A percentile compares a stretch with the other conserved stretches of the same genome.
phyloP scores from a whole-genome alignment of 2,888 invertebrate genomes.

The Drosophila kuntzei region DNA sequence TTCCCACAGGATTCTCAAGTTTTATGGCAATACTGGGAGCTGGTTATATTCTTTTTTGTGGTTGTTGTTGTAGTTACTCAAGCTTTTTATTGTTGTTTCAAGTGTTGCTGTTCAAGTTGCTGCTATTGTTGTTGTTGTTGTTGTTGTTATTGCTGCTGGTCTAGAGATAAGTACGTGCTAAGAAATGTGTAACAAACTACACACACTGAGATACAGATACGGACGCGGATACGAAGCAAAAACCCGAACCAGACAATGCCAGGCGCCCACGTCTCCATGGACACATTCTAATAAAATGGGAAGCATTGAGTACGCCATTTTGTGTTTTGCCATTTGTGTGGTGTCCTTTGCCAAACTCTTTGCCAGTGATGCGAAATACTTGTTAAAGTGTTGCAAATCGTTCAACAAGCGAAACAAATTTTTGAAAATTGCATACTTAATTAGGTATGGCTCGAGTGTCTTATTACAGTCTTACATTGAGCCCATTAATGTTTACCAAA shows the following conservation, averaged over 20 bases:
- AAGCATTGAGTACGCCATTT: slow-evolving; percentile 72
- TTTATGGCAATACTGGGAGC: slow-evolving; percentile 48
- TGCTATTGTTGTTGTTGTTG: slow-evolving; percentile 34
- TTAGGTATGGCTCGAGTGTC: slow-evolving; percentile 11
- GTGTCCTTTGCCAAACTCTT: slow-evolving; percentile 20
- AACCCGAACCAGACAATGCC: slow-evolving; percentile 71
- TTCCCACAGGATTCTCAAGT: slow-evolving; percentile 52
- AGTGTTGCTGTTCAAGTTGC: slow-evolving; percentile 43
- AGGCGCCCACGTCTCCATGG: slow-evolving; percentile 73
- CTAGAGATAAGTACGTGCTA: slow-evolving; percentile 79
- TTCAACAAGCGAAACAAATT: slow-evolving; percentile 13
- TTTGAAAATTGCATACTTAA: slow-evolving; percentile 17
- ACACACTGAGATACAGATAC: slow-evolving; percentile 49
- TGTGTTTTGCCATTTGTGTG: slow-evolving; percentile 63
- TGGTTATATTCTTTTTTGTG: slow-evolving; percentile 12
- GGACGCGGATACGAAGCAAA: slow-evolving; percentile 24
- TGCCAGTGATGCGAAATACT: slow-evolving; percentile 60
- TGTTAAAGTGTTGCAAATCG: slow-evolving; percentile 29
- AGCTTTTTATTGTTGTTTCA: slow-evolving; percentile 80
- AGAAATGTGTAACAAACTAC: slow-evolving; percentile 77
- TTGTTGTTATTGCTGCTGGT: slow-evolving; percentile 31
- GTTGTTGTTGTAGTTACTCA: slow-evolving; percentile 53
- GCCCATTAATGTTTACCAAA: neutral
- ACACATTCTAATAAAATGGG: slow-evolving; percentile 79
- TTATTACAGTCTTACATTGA: slow-evolving; percentile 16